Conservation (phyloP, 1,140 invertebrate genomes). For the Elymnias hypermnestra region DNA sequence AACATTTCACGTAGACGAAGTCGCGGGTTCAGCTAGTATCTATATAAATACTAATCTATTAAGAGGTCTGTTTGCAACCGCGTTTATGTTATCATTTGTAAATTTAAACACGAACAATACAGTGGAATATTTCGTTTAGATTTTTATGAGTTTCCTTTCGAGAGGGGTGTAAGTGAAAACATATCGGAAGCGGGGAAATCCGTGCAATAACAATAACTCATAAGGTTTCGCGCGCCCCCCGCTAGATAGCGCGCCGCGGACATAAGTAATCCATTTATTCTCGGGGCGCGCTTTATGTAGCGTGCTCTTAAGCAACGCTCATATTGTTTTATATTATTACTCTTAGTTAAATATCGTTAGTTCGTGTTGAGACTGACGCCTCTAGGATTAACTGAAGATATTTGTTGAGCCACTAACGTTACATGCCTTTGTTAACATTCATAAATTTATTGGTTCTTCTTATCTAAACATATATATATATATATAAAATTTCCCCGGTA, state of each 20-base stretch:
- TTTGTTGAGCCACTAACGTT: slow-evolving; percentile 6
- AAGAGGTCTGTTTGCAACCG: too few species aligned
- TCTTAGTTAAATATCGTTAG: slow-evolving; percentile 54
- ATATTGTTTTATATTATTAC: slow-evolving; percentile 71
- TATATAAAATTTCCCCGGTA: too few species aligned
- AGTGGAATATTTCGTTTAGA: slow-evolving; percentile 56
- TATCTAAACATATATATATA: too few species aligned
- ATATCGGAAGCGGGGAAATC: slow-evolving; percentile 67
- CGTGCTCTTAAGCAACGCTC: slow-evolving; percentile 56
- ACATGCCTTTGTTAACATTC: too few species aligned
- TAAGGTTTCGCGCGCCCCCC: slow-evolving; percentile 59
- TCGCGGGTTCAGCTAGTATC: too few species aligned
- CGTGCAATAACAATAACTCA: slow-evolving; percentile 73
- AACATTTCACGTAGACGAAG: too few species aligned
- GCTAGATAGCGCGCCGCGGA: slow-evolving; percentile 65
- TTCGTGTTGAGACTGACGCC: slow-evolving; percentile 29
- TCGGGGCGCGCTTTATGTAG: slow-evolving; percentile 69
- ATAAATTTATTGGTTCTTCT: too few species aligned
- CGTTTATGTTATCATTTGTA: slow-evolving; percentile 9
- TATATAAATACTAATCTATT: too few species aligned
- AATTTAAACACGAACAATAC: slow-evolving; percentile 37
- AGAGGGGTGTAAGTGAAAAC: slow-evolving; percentile 67
- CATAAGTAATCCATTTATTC: slow-evolving; percentile 75
- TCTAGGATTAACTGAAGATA: slow-evolving; percentile 29
- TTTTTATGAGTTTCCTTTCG: slow-evolving; percentile 57